Evolutionary conservation across 1,140 invertebrate genomes (phyloP).

Genomic region (Ctenoplectra terminalis): DNA sequence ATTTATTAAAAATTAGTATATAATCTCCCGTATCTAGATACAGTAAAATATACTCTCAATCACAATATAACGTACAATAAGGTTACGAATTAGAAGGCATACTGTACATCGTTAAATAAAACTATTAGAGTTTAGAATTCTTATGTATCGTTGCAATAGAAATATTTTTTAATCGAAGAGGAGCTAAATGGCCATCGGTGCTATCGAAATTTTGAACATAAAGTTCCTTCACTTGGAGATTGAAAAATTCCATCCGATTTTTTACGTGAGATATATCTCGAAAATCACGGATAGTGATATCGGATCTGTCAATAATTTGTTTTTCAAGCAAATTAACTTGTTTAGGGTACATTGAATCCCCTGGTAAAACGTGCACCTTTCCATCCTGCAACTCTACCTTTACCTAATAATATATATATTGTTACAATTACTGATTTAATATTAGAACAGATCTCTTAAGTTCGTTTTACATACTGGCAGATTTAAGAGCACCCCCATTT

Average conservation of each 20-base stretch:
- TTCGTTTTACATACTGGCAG: constrained; percentile 77
- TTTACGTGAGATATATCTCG: constrained; percentile 59
- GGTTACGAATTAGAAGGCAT: background rate
- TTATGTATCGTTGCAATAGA: background rate
- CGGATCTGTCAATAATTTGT: constrained; percentile 64
- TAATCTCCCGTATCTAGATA: background rate
- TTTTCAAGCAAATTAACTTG: constrained; percentile 59
- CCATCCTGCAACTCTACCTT: constrained; percentile 68
- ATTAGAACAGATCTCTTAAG: background rate
- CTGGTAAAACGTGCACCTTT: constrained; percentile 67
- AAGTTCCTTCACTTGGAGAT: constrained; percentile 58
- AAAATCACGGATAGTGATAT: constrained; percentile 71
- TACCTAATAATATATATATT: constrained; percentile 58
- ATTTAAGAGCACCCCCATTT: constrained; percentile 75
- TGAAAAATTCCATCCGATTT: constrained; percentile 70
- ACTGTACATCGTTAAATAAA: background rate
- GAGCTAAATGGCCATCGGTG: constrained; percentile 60
- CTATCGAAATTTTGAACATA: constrained; percentile 62
- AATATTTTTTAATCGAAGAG: constrained; percentile 43
- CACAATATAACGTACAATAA: background rate
- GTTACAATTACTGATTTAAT: background rate
- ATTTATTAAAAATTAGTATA: constrained; percentile 26
- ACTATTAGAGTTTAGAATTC: background rate
- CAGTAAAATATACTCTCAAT: background rate
- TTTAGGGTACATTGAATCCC: constrained; percentile 78